These are phyloP conservation scores for Anabas testudineus DNA, from an alignment of 2,797 vertebrate species.

Conservation along the genomic window DNA sequence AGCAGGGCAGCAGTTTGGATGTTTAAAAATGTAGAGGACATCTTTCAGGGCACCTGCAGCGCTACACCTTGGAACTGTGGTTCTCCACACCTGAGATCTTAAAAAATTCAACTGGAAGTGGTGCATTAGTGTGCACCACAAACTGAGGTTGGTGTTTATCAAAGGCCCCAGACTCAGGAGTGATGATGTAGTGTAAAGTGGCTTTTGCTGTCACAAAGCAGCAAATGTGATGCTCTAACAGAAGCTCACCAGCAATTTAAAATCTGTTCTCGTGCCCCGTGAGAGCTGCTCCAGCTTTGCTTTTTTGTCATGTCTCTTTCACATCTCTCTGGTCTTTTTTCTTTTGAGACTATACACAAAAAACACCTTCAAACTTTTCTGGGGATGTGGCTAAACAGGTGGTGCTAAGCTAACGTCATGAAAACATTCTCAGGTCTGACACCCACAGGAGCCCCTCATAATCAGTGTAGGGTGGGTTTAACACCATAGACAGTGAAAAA, in stretches of 20 bases:
- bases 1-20: constrained; percentile 31
- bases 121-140: constrained; percentile 35
- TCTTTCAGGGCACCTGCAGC: constrained; percentile 13
- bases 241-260: constrained; percentile 12
- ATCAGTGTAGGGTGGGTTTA: too few relatives aligned
- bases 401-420: too few relatives aligned
- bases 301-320: constrained; percentile 1
- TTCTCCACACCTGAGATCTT: constrained; percentile 47
- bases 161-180: constrained; percentile 30
- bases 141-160: constrained; percentile 36
- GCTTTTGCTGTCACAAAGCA: constrained; percentile 42
- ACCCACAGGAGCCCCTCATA: too few relatives aligned
- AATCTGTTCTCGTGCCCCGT: background rate
- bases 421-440: too few relatives aligned
- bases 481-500: too few relatives aligned
- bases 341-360: background rate
- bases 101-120: constrained; percentile 47
- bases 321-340: background rate
- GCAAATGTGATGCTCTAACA: constrained; percentile 32
- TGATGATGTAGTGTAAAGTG: constrained; percentile 25
- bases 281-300: constrained; percentile 25
- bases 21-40: constrained; percentile 62
- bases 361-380: background rate
- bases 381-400: background rate
- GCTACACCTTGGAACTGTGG: constrained; percentile 20